Conservation (phyloP, 2,888 invertebrate genomes). For the Imbricaverruca yamaguchii region DNA sequence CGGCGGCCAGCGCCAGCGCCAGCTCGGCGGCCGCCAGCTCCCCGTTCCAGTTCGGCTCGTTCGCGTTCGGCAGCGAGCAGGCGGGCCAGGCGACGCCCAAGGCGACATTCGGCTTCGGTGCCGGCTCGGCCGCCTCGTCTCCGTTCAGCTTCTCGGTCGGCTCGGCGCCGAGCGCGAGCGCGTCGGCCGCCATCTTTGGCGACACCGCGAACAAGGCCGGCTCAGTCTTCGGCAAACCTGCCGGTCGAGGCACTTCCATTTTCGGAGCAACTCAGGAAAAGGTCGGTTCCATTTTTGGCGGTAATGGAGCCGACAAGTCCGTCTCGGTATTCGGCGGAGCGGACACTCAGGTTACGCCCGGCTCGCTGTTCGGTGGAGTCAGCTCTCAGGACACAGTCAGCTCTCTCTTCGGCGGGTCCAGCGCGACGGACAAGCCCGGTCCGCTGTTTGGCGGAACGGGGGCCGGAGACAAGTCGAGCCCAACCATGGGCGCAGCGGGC, state of each 20-base stretch:
- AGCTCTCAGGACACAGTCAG: background rate
- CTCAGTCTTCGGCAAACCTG: background rate
- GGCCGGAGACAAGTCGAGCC: no score
- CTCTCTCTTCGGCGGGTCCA: background rate
- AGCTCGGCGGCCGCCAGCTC: background rate
- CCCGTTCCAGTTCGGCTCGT: background rate
- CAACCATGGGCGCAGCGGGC: background rate
- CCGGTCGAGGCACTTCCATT: no score
- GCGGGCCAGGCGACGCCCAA: constrained; percentile 38
- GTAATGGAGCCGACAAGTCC: background rate
- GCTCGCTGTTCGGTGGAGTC: background rate
- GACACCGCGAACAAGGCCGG: background rate
- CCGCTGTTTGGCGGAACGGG: background rate
- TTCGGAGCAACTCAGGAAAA: background rate
- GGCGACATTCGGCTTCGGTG: background rate
- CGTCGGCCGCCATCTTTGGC: constrained; percentile 1
- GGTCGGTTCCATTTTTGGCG: background rate
- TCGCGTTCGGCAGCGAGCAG: constrained; percentile 1
- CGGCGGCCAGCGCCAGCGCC: background rate
- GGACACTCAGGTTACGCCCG: background rate
- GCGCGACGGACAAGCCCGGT: background rate
- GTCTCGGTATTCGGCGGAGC: background rate
- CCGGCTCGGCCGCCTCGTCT: background rate
- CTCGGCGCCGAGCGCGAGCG: background rate
- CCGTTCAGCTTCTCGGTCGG: background rate